phyloP scores from a whole-genome alignment of 2,113 vertebrate species.

The Pteropus alecto region DNA sequence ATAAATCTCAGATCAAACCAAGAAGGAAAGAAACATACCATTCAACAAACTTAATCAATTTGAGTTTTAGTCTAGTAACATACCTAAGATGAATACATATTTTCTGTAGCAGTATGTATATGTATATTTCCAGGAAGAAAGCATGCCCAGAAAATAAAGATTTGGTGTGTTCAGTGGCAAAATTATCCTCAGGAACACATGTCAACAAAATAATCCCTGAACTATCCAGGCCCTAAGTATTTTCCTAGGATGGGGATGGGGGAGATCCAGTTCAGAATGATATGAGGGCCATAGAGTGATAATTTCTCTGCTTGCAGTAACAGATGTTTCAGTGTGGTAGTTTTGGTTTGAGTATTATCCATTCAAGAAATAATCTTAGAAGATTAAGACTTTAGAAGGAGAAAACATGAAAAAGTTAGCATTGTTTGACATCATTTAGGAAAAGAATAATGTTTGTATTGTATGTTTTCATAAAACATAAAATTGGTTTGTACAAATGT shows the following conservation, averaged over 20 bases:
- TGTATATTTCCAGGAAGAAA: neutral
- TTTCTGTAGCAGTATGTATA: neutral
- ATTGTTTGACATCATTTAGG: neutral
- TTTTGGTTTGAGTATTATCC: neutral
- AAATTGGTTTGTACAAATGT: neutral
- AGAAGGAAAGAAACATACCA: slow-evolving; percentile 32
- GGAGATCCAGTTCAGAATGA: neutral
- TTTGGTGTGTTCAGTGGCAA: neutral
- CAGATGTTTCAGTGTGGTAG: neutral
- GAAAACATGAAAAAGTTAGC: neutral
- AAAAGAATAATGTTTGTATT: neutral
- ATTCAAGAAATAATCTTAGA: neutral
- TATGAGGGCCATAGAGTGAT: neutral
- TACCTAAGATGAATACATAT: neutral
- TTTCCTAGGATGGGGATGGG: neutral
- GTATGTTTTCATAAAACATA: neutral
- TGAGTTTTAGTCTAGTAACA: slow-evolving; percentile 16
- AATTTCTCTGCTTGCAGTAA: neutral
- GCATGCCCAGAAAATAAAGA: neutral
- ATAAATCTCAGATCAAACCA: slow-evolving; percentile 32
- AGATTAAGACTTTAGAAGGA: neutral
- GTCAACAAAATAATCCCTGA: neutral
- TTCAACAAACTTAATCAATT: slow-evolving; percentile 16
- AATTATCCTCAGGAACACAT: neutral
- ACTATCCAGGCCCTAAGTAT: neutral